A percentile compares a stretch with the other conserved stretches of the same genome.
Evolutionary conservation across 2,797 vertebrate species (phyloP).

Genomic region (Chrosomus eos): DNA sequence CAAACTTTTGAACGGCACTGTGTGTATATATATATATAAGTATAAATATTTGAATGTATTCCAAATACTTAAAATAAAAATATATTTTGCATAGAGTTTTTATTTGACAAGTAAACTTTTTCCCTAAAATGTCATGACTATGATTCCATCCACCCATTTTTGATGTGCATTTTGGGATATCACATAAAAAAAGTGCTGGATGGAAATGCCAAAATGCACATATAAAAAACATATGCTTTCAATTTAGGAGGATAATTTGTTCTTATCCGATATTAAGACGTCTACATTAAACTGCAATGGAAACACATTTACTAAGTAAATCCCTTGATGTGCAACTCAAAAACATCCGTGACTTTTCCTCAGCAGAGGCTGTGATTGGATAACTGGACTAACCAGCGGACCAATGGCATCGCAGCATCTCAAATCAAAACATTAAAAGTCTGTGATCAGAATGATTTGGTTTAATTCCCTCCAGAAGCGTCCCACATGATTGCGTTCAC

Average conservation of each 20-base stretch:
- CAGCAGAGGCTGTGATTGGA: neutral
- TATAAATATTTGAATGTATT: neutral
- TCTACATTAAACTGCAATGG: neutral
- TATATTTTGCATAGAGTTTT: neutral
- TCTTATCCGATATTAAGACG: neutral
- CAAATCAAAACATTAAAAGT: no score
- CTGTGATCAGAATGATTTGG: no score
- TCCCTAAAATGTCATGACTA: neutral
- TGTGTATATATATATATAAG: no score
- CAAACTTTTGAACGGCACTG: no score
- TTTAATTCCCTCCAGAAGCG: no score
- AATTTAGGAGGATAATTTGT: neutral
- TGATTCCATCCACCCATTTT: neutral
- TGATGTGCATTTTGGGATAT: neutral
- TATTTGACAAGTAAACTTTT: neutral
- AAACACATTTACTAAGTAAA: no score
- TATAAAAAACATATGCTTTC: neutral
- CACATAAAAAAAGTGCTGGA: no score
- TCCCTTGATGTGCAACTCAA: no score
- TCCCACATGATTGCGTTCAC: no score
- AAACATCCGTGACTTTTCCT: neutral
- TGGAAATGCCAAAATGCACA: no score
- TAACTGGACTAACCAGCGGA: neutral
- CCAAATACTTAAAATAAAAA: neutral
- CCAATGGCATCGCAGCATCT: neutral